These are phyloP conservation scores for Styela clava DNA, from an alignment of 23 tunicate genomes.

Conservation along the genomic window DNA sequence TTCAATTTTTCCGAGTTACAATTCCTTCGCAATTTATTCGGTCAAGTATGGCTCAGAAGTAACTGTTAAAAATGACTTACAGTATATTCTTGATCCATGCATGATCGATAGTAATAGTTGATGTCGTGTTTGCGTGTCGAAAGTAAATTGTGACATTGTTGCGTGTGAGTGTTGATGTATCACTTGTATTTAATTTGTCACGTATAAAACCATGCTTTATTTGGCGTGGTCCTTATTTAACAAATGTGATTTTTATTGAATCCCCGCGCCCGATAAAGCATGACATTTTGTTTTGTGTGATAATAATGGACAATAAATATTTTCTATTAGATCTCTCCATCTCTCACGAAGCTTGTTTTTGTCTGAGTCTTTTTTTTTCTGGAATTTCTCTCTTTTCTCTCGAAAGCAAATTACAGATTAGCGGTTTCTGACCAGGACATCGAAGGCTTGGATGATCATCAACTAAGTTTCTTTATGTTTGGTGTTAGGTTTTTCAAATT, in stretches of 20 bases:
- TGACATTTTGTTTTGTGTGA: neutral
- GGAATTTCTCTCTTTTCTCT: no score
- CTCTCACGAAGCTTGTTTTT: neutral
- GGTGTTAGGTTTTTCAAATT: no score
- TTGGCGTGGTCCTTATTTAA: no score
- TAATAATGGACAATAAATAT: neutral
- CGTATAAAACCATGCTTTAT: no score
- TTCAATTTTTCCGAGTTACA: neutral
- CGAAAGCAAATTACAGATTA: no score
- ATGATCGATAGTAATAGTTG: neutral
- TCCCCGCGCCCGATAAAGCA: no score
- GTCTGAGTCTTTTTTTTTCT: no score
- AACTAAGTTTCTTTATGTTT: no score
- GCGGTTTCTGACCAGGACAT: no score
- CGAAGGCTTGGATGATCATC: no score
- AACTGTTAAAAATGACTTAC: neutral
- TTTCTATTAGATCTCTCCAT: neutral
- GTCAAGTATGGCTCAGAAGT: neutral
- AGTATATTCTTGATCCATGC: neutral
- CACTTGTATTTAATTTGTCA: neutral
- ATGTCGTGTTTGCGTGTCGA: neutral
- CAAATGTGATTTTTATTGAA: no score
- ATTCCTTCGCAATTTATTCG: neutral
- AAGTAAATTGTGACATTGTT: neutral
- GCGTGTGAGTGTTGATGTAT: neutral